Base-by-base conservation (phyloP, 2,113 vertebrate genomes). In the Ophiodon elongatus region DNA sequence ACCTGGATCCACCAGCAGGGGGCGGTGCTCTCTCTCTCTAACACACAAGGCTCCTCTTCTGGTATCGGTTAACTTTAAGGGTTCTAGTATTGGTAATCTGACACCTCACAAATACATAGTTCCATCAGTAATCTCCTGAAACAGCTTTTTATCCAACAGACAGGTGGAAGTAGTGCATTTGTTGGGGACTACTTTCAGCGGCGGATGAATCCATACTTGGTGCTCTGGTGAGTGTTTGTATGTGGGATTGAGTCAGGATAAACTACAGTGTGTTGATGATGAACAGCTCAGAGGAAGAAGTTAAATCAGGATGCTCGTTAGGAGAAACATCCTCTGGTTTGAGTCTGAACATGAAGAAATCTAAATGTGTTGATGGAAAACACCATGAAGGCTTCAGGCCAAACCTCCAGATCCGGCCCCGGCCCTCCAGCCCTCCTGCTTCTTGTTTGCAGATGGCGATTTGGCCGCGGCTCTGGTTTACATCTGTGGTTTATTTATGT, bases 401-500 rank as follows among this genome's bases (percentile, higher is more conserved):
- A 62, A 72, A 31, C 64, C n/a, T 71, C 56, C 59, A 47, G 47
- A 71, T 65, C 60, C 39, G 10, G 50, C 1, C 41, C n/a, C n/a
- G 8, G 37, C 41, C 35, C 10, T 14, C 33, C 25, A 3, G 2
- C 17, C 33, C 23, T 23, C 47, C 47, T 10, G 10, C 35, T 10
- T 31, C 31, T 31, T 47, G 56, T 60, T 76, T 66, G 3, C 37
- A 68, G 62, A n/a, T n/a, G n/a, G n/a, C n/a, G n/a, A n/a, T n/a
- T 25, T 35, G 57, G 27, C 64, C 21, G 25, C 4, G 4, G 19
- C 19, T 54, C 0, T 43, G 3, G 69, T 83, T 83, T 76, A 59
- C 68, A 19, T 76, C 37, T 57, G 41, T 15, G 79, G 63, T 45
- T 29, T 21, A 13, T 65, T 84, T 33, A 10, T 64, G 57, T 71